Base-by-base conservation (phyloP, 2,888 invertebrate species). In the Heliconius charithonia region DNA sequence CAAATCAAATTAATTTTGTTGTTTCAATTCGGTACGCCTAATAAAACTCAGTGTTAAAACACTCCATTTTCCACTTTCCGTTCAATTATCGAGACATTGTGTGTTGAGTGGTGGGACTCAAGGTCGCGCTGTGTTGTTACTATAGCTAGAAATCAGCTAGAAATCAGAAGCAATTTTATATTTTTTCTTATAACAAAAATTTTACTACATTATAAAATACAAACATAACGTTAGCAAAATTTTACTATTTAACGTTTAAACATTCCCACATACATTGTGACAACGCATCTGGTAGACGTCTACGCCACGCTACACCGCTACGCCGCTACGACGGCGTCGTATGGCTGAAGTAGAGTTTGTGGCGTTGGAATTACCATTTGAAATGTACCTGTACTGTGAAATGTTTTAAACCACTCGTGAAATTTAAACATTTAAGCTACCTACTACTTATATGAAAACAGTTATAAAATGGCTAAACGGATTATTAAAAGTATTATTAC, bases 241-340 rank as follows among this genome's bases (percentile, higher is more conserved):
- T 41, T 29, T 16, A 9, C 63, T 6, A 16, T 63, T 63, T 37
- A 72, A 25, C 25, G 25, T 59, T 72, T 72, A 59, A 37, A 37
- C 72, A 59, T 72, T 72, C 72, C 56, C 10, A 72, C 59, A 32
- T 51, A 51, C 16, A 32, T 16, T 56, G 56, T 72, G 71, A n/a
- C 56, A 71, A 45, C 56, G 59, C 72, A 59, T 59, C 71, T 72
- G 59, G 72, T 72, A 72, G 72, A 72, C 72, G 72, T 72, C 72
- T 72, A 72, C 72, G 72, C 59, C 56, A 37, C 59, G 72, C 72
- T 72, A 59, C 72, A 56, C 32, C 32, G 72, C 69, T 69, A 69
- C 69, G 69, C 25, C 19, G 71, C 72, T 72, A 59, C 72, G 72
- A n/a, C 37, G 25, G 16, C 56, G n/a, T 56, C 9, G 25, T 29